These are phyloP conservation scores for Eleginops maclovinus DNA, from an alignment of 2,113 vertebrate species.

Conservation along the genomic window DNA sequence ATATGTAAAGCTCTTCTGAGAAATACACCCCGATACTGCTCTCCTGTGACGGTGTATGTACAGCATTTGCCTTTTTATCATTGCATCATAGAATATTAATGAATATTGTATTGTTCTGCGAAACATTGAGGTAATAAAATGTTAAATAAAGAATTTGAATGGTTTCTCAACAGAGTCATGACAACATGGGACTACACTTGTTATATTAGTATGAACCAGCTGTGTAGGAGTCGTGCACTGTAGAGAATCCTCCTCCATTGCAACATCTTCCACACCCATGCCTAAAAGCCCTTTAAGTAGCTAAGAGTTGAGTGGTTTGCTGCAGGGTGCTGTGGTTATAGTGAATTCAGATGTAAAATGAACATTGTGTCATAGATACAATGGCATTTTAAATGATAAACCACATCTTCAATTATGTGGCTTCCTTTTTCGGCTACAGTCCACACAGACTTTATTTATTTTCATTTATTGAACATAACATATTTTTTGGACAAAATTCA, in stretches of 20 bases:
- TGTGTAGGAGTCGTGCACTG: not conserved
- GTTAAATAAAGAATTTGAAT: conserved; percentile 36
- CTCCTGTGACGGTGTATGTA: conserved; percentile 53
- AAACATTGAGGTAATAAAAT: conserved; percentile 46
- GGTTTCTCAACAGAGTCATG: conserved; percentile 11
- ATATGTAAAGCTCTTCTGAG: conserved; percentile 61
- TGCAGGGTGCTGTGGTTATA: conserved; percentile 13
- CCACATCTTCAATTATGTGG: not conserved
- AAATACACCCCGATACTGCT: conserved; percentile 40
- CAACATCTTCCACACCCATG: not conserved
- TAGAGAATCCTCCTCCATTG: not conserved
- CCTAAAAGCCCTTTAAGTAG: conserved; percentile 19
- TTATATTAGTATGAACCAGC: conserved; percentile 11
- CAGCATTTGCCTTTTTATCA: conserved; percentile 48
- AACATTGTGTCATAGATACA: not conserved
- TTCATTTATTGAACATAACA: not conserved
- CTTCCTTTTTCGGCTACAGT: not conserved
- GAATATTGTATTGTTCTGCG: conserved; percentile 37
- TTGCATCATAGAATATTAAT: conserved; percentile 62
- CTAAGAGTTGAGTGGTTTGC: conserved; percentile 5
- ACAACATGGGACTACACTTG: conserved; percentile 34
- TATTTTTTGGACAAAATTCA: not conserved
- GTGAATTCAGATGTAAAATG: conserved; percentile 15
- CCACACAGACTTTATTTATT: not conserved
- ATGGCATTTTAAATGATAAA: not conserved